Evolutionary conservation across 2,888 invertebrate genomes (phyloP).

Genomic region (Rhodophaea formosa): DNA sequence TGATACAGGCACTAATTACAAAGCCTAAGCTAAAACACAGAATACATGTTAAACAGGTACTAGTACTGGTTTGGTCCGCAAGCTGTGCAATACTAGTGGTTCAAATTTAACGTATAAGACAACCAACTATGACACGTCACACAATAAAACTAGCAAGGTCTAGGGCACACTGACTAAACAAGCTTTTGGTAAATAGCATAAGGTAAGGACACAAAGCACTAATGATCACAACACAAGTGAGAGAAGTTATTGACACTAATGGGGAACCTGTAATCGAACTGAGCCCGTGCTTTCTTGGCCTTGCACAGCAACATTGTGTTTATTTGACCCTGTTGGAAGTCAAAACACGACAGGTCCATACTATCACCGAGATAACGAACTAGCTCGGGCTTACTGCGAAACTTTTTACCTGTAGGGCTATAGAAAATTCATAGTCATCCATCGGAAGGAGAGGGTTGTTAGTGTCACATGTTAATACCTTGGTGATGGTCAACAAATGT

Average conservation of each 20-base stretch:
- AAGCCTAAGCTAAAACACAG: slow-evolving; percentile 34
- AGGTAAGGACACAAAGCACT: slow-evolving; percentile 64
- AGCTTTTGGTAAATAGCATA: slow-evolving; percentile 40
- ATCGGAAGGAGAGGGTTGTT: slow-evolving; percentile 30
- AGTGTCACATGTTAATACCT: slow-evolving; percentile 40
- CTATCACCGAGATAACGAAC: slow-evolving; percentile 88
- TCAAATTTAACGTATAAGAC: slow-evolving; percentile 18
- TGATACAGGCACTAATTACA: slow-evolving; percentile 33
- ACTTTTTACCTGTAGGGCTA: slow-evolving; percentile 91
- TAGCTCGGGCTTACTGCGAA: slow-evolving; percentile 91
- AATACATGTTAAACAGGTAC: slow-evolving; percentile 33
- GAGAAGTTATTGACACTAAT: slow-evolving; percentile 62
- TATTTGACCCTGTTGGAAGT: slow-evolving; percentile 90
- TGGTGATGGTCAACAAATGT: slow-evolving; percentile 41
- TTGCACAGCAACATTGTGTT: slow-evolving; percentile 86
- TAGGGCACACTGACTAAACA: slow-evolving; percentile 45
- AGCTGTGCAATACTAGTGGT: slow-evolving; percentile 37
- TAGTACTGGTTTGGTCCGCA: slow-evolving; percentile 30
- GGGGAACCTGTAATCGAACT: slow-evolving; percentile 85
- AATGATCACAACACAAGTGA: slow-evolving; percentile 78
- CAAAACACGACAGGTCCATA: slow-evolving; percentile 90
- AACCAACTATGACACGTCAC: slow-evolving; percentile 17
- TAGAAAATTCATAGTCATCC: slow-evolving; percentile 67
- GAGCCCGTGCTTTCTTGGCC: slow-evolving; percentile 85
- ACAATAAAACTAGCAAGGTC: slow-evolving; percentile 27